Percentiles rank a stretch among this genome's conserved stretches.
Evolutionary conservation across 2,113 vertebrate species (phyloP).

Genomic region (Paratilapia polleni): DNA sequence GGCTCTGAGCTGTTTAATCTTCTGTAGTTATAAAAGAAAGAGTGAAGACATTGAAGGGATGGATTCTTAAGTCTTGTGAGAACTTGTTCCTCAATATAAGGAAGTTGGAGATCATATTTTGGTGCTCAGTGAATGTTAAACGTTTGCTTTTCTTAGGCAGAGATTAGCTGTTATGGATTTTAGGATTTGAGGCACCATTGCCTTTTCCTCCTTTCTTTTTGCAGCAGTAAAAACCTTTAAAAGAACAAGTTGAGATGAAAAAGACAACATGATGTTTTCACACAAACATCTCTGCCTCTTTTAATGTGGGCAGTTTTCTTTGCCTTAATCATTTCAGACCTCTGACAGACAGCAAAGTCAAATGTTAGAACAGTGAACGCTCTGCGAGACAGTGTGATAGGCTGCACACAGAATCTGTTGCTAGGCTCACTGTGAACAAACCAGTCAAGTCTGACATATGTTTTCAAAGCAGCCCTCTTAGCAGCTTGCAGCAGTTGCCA

Average conservation of each 20-base stretch:
- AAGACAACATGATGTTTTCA: neutral
- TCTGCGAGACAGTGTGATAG: slow-evolving; percentile 58
- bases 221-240: neutral
- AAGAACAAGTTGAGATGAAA: neutral
- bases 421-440: slow-evolving; percentile 78
- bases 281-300: neutral
- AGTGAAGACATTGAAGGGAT: neutral
- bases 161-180: slow-evolving; percentile 39
- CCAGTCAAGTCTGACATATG: slow-evolving; percentile 82
- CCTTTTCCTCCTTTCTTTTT: neutral
- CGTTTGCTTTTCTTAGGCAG: slow-evolving; percentile 20
- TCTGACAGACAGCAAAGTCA: slow-evolving; percentile 54
- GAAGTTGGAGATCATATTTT: neutral
- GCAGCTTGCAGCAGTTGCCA: slow-evolving; percentile 81
- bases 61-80: slow-evolving; percentile 1
- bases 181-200: neutral
- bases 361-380: slow-evolving; percentile 42
- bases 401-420: slow-evolving; percentile 76
- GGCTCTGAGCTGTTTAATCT: neutral
- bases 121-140: slow-evolving; percentile 1
- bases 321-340: slow-evolving; percentile 5
- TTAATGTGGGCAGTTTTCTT: neutral
- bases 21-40: neutral
- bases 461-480: slow-evolving; percentile 80
- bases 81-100: neutral